Evolutionary conservation across 2,113 vertebrate species (phyloP).

Genomic region (Promerops cafer): DNA sequence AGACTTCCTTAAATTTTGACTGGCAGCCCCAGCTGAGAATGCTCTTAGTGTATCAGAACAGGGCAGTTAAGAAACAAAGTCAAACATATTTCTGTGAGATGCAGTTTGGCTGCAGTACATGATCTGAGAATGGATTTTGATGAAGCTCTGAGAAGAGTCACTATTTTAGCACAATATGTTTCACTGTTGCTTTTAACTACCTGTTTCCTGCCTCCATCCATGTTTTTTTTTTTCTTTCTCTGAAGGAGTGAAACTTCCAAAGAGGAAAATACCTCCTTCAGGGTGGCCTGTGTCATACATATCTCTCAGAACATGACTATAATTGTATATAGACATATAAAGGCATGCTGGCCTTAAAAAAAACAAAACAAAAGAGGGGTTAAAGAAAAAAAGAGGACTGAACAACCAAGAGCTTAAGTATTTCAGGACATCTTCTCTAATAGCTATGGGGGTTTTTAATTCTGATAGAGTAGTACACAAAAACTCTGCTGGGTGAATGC

Average conservation of each 20-base stretch:
- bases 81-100: neutral
- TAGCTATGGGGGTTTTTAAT: rapidly evolving
- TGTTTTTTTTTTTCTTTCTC: neutral
- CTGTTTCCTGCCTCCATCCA: neutral
- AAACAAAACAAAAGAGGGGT: neutral
- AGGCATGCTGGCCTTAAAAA: neutral
- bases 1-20: neutral
- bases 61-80: neutral
- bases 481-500: neutral
- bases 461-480: neutral
- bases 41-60: neutral
- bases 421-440: neutral
- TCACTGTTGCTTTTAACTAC: neutral
- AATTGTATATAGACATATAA: neutral
- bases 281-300: neutral
- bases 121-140: neutral
- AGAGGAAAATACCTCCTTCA: neutral
- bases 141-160: neutral
- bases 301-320: neutral
- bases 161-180: neutral
- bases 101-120: neutral
- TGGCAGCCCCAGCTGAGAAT: neutral
- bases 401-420: neutral
- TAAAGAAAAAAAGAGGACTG: neutral
- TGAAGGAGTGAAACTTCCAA: neutral